Conservation (phyloP, 2,797 vertebrate species). For the Alfaro cultratus region DNA sequence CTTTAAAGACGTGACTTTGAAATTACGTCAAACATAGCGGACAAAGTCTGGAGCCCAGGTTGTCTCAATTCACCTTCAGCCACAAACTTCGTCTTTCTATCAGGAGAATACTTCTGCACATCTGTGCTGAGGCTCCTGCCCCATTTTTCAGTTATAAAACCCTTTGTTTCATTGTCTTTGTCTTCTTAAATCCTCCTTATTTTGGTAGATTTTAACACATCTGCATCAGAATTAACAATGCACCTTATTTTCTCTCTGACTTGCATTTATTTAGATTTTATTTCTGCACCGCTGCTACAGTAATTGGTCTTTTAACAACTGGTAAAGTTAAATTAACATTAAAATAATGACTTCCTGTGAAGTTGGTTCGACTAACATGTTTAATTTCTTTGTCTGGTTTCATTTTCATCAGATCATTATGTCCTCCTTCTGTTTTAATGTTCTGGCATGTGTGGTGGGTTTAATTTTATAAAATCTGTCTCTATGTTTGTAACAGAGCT, state of each 20-base stretch:
- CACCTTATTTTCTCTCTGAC: not conserved
- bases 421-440: not conserved
- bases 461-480: constrained; percentile 10
- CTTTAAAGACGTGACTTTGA: not conserved
- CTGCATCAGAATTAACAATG: constrained; percentile 42
- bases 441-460: constrained; percentile 11
- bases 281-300: not conserved
- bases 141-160: constrained; percentile 63
- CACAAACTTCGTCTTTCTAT: constrained; percentile 41
- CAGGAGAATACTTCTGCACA: constrained; percentile 57
- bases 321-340: not conserved
- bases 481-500: constrained; percentile 11
- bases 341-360: not conserved
- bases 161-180: constrained; percentile 29
- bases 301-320: not conserved
- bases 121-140: constrained; percentile 46
- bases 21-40: not conserved
- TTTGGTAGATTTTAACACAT: constrained; percentile 53
- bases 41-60: no score
- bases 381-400: not conserved
- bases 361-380: not conserved
- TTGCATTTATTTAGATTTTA: not conserved
- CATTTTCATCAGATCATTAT: not conserved
- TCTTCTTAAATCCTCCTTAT: constrained; percentile 39
- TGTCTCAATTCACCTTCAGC: constrained; percentile 49